These are phyloP conservation scores for Pelosia muscerda DNA, from an alignment of 2,888 invertebrate genomes.

Conservation along the genomic window DNA sequence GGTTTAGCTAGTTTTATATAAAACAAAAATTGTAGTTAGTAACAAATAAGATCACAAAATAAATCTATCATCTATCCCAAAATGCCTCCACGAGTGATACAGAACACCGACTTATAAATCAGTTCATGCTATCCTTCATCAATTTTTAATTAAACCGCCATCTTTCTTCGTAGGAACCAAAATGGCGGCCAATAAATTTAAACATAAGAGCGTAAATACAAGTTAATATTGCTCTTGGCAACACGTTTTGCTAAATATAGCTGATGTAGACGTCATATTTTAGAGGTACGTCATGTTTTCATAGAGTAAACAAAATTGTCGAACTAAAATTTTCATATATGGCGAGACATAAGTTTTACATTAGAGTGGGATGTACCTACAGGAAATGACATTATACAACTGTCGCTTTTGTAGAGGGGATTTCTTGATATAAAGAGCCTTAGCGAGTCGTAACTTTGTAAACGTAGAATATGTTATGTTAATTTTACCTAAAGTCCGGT, in stretches of 20 bases:
- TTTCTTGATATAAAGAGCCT: neutral
- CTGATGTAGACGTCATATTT: conserved; percentile 45
- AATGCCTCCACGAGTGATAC: neutral
- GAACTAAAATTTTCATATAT: conserved; percentile 15
- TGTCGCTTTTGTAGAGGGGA: conserved; percentile 11
- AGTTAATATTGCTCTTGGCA: conserved; percentile 54
- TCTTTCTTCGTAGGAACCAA: conserved; percentile 50
- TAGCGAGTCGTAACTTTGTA: neutral
- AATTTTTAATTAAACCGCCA: conserved; percentile 62
- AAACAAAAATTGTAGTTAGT: neutral
- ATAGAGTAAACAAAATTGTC: conserved; percentile 17
- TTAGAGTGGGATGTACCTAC: conserved; percentile 16
- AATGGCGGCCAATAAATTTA: conserved; percentile 55
- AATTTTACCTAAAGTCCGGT: no score
- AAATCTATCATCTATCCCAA: neutral
- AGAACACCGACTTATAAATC: conserved; percentile 39
- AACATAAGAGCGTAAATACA: conserved; percentile 46
- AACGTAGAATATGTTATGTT: neutral
- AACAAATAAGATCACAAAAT: neutral
- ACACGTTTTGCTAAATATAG: conserved; percentile 38
- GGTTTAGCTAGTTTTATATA: no score
- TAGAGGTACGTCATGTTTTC: conserved; percentile 5
- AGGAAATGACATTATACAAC: conserved; percentile 13
- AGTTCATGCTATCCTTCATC: conserved; percentile 48
- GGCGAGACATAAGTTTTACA: conserved; percentile 20